These are phyloP conservation scores for Nomada flava DNA, from an alignment of 2,888 invertebrate species.

Conservation along the genomic window DNA sequence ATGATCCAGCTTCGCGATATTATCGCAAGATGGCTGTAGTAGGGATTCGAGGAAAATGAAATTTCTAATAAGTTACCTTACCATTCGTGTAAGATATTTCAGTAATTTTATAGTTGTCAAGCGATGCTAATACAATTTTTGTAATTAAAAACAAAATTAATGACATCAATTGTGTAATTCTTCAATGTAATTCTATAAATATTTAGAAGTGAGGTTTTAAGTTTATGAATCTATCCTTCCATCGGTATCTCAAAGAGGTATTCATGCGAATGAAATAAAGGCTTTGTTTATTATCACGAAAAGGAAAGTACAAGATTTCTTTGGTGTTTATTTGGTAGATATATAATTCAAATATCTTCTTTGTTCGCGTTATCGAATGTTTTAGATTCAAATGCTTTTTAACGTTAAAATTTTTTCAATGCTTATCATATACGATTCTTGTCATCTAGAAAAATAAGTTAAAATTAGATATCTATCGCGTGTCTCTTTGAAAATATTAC, in stretches of 20 bases:
- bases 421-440: constrained; percentile 8
- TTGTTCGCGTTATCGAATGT: constrained; percentile 40
- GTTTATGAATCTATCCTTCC: not conserved
- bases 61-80: not conserved
- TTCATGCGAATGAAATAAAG: constrained; percentile 7
- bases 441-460: not conserved
- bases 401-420: not conserved
- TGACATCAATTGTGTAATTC: no score
- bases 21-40: constrained; percentile 29
- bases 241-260: not conserved
- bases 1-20: not conserved
- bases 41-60: not conserved
- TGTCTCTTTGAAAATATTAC: not conserved
- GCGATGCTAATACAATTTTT: no score
- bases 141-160: no score
- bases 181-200: not conserved
- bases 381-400: constrained; percentile 31
- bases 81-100: no score
- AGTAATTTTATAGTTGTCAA: no score
- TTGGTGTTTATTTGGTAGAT: constrained; percentile 51
- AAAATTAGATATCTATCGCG: not conserved
- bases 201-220: not conserved
- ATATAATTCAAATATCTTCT: constrained; percentile 60
- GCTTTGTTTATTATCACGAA: constrained; percentile 56
- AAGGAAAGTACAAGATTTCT: constrained; percentile 24